phyloP scores from a whole-genome alignment of 2,888 invertebrate genomes.

The Tinea pellionella region DNA sequence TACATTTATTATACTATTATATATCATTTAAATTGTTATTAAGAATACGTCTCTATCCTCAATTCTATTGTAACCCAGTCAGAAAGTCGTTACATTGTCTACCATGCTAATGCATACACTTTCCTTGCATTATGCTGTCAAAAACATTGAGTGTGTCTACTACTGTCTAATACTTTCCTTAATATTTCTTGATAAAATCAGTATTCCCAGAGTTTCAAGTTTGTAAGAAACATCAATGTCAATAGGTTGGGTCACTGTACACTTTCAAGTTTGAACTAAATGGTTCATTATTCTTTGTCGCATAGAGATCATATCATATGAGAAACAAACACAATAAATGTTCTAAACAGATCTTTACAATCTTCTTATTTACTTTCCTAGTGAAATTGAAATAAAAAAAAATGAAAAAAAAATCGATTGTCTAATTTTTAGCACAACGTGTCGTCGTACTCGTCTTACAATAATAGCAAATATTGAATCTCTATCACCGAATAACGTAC shows the following conservation, averaged over 20 bases:
- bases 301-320: constrained; percentile 13
- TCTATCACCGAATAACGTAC: too few relatives aligned
- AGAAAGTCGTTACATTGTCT: not conserved
- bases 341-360: too few relatives aligned
- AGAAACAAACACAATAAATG: constrained; percentile 26
- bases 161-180: not conserved
- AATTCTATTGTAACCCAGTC: too few relatives aligned
- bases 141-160: not conserved
- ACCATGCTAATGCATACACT: not conserved
- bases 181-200: not conserved
- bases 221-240: constrained; percentile 2
- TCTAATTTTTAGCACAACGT: too few relatives aligned
- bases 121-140: not conserved
- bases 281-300: not conserved
- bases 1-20: too few relatives aligned
- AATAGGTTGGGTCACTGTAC: constrained; percentile 3
- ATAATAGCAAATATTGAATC: too few relatives aligned
- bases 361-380: too few relatives aligned
- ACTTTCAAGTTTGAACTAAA: not conserved
- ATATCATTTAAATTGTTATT: too few relatives aligned
- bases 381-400: too few relatives aligned
- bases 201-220: not conserved
- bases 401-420: too few relatives aligned
- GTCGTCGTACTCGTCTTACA: too few relatives aligned
- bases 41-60: too few relatives aligned